Conservation (phyloP, 2,113 vertebrate genomes). For the Pituophis catenifer region DNA sequence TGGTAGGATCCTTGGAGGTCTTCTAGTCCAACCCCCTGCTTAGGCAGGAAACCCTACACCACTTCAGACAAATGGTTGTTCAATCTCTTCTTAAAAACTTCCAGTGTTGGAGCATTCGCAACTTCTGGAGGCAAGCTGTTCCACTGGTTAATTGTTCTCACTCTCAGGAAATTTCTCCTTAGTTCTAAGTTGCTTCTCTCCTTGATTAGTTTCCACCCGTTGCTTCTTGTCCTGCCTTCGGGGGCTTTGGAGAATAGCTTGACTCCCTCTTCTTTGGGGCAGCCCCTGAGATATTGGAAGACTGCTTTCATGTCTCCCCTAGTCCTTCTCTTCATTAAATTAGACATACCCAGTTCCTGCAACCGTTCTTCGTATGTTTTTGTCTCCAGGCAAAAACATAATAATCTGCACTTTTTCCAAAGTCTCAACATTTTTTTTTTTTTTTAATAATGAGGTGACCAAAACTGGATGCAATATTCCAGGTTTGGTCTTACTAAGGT, state of each 20-base stretch:
- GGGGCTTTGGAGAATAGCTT: fast-evolving
- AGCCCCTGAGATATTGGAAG: background rate
- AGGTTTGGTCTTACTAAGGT: background rate
- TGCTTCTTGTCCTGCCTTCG: background rate
- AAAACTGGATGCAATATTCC: background rate
- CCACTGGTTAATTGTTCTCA: background rate
- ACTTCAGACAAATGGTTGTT: background rate
- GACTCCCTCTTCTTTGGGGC: background rate
- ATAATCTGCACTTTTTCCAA: background rate
- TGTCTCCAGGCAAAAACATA: background rate
- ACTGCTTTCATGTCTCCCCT: background rate
- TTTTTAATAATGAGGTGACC: background rate
- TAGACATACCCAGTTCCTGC: too few species aligned
- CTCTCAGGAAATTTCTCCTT: background rate
- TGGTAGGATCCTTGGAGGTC: background rate
- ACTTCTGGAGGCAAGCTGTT: background rate
- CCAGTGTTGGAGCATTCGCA: background rate
- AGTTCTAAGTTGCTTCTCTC: background rate
- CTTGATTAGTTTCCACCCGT: background rate
- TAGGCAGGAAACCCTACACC: background rate
- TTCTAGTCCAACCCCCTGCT: background rate
- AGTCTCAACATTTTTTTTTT: too few species aligned
- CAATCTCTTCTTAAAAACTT: background rate
- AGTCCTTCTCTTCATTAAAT: background rate
- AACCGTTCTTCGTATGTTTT: background rate